Evolutionary conservation across 2,888 invertebrate genomes (phyloP).

Genomic region (Drosophila nigricruria): DNA sequence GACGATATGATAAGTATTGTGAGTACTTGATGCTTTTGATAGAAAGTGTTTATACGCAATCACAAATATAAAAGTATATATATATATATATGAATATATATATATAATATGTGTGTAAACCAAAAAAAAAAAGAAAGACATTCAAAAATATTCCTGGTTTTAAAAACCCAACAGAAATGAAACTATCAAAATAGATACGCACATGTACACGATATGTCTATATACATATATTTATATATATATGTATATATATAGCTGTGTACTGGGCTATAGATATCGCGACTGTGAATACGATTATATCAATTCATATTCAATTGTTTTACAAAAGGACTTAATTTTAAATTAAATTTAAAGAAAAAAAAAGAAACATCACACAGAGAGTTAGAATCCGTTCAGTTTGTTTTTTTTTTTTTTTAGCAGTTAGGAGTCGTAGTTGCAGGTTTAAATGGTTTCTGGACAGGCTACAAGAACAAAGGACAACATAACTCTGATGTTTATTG

Average conservation of each 20-base stretch:
- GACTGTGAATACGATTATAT: constrained; percentile 44
- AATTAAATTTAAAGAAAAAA: too few species aligned
- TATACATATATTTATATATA: neutral
- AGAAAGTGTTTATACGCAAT: constrained; percentile 67
- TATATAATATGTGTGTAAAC: constrained; percentile 45
- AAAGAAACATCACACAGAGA: constrained; percentile 19
- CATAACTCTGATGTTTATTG: constrained; percentile 35
- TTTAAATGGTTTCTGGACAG: constrained; percentile 49
- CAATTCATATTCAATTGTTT: constrained; percentile 31
- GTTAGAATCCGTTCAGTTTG: constrained; percentile 10
- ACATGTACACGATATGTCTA: constrained; percentile 13
- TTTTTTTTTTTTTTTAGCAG: constrained; percentile 10
- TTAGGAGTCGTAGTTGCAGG: constrained; percentile 27
- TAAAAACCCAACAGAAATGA: constrained; percentile 44
- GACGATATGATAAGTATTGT: constrained; percentile 64
- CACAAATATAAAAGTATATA: constrained; percentile 34
- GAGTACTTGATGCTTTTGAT: constrained; percentile 74
- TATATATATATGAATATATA: constrained; percentile 5
- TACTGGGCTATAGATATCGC: constrained; percentile 22
- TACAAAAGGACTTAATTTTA: constrained; percentile 23
- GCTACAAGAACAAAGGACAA: constrained; percentile 26
- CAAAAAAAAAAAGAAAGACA: constrained; percentile 42
- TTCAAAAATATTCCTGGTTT: constrained; percentile 72
- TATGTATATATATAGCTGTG: constrained; percentile 3
- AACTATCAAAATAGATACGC: constrained; percentile 31